Evolutionary conservation across 2,888 invertebrate species (phyloP), one percentile per base, ranked within the genome.

Genomic region (Mythimna vitellina): DNA sequence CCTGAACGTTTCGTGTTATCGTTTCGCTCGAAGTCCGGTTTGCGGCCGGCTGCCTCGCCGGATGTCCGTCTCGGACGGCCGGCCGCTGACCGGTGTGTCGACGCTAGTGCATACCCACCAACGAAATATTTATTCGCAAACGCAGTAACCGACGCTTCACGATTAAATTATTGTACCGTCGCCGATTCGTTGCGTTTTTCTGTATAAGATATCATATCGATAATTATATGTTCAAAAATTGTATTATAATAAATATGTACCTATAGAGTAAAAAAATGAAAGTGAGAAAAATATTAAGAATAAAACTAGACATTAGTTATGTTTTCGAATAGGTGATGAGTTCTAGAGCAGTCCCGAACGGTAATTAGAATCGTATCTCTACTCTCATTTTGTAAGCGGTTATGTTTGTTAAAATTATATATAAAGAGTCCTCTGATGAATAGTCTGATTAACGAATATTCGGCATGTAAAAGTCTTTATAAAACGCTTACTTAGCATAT

Each of bases 401-500:
- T 96, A 94, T 94, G 95, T 96, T 95, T 96, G 95, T 95, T 95
- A 93, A 94, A 95, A 94, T 95, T 94, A 95, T 95, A 95, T 95
- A 95, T 95, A 90, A 95, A 95, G 94, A 96, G 96, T 96, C 96
- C 96, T 96, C 95, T 96, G 93, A 95, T 93, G 95, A 95, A 96
- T 96, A 96, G 96, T 96, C 96, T 96, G 96, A 96, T 95, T 95
- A 96, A 94, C 94, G 91, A 96, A 95, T 96, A 95, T 96, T 95
- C 95, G 96, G 96, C 96, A 96, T 96, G 96, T 96, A 95, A 96
- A 96, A 95, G 96, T 96, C 96, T 96, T 96, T 95, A 96, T 96
- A 95, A 96, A 96, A 95, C 96, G 96, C 96, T 96, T 96, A 96
- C 95, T 95, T 96, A 96, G 96, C 96, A 96, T 96, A 96, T 96